phyloP scores from a whole-genome alignment of 2,113 vertebrate genomes.

The Beaufortia kweichowensis region DNA sequence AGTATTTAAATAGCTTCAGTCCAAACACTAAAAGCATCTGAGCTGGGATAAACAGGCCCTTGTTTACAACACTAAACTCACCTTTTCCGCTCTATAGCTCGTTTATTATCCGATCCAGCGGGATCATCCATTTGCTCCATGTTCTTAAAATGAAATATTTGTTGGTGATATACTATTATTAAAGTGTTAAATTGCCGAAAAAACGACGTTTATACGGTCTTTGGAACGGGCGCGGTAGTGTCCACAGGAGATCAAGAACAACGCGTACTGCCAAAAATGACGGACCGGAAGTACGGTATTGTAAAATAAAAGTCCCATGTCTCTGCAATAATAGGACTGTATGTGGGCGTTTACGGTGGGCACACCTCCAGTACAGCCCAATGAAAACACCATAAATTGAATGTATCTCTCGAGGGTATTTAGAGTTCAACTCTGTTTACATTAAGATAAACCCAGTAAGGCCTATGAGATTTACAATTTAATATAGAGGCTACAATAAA shows the following conservation, averaged over 20 bases:
- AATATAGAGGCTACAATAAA: too few relatives aligned
- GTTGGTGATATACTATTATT: background rate
- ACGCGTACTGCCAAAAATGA: conserved; percentile 4
- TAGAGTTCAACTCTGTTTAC: background rate
- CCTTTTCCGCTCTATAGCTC: conserved; percentile 40
- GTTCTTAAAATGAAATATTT: conserved; percentile 3
- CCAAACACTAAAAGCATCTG: background rate
- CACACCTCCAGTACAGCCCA: conserved; percentile 1
- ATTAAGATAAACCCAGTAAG: too few relatives aligned
- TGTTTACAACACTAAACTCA: conserved; percentile 25
- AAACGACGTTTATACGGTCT: background rate
- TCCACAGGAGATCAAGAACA: background rate
- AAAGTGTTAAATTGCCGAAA: background rate
- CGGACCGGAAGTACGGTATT: conserved; percentile 18
- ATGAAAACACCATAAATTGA: background rate
- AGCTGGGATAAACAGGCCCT: conserved; percentile 3
- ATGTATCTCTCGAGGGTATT: background rate
- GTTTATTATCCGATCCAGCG: conserved; percentile 30
- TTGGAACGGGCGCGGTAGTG: background rate
- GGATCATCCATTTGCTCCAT: conserved; percentile 39
- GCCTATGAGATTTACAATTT: too few relatives aligned
- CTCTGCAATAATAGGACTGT: background rate
- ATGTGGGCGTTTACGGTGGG: background rate
- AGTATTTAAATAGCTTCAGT: background rate
- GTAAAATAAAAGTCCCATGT: conserved; percentile 7